A percentile compares a stretch with the other conserved stretches of the same genome.
Conservation (phyloP, 2,888 invertebrate genomes). For the Polydrusus cervinus region DNA sequence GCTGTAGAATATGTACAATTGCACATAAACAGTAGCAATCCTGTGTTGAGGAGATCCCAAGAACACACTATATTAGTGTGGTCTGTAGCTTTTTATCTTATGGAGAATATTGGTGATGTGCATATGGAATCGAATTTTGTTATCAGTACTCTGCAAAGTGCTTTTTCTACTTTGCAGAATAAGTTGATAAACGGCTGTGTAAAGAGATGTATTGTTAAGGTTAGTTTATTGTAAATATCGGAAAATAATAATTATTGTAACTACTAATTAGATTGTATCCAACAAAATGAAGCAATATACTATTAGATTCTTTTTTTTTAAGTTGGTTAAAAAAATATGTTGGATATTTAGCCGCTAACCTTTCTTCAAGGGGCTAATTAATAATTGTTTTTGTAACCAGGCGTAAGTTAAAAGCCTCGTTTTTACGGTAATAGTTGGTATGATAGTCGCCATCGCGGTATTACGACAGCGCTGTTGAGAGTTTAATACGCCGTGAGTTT, state of each 20-base stretch:
- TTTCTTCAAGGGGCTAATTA: no score
- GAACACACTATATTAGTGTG: constrained; percentile 82
- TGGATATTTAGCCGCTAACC: no score
- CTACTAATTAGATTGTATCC: no score
- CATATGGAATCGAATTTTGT: constrained; percentile 76
- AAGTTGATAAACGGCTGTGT: constrained; percentile 39
- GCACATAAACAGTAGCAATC: constrained; percentile 68
- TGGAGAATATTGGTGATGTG: constrained; percentile 82
- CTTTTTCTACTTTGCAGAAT: constrained; percentile 71
- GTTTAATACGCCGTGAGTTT: no score
- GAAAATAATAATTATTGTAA: neutral
- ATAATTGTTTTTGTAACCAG: no score
- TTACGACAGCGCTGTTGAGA: no score
- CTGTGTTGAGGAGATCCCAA: constrained; percentile 70
- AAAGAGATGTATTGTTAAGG: constrained; percentile 65
- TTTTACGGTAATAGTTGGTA: no score
- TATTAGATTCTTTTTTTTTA: no score
- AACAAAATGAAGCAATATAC: no score
- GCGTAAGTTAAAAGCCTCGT: no score
- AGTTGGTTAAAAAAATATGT: no score
- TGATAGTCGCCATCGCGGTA: no score
- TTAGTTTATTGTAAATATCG: constrained; percentile 53
- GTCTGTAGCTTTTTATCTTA: constrained; percentile 83
- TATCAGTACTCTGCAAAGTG: constrained; percentile 75
- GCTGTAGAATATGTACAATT: constrained; percentile 74